A percentile compares a stretch with the other conserved stretches of the same genome.
Conservation (phyloP, 2,888 invertebrate species). For the Phengaris alcon region DNA sequence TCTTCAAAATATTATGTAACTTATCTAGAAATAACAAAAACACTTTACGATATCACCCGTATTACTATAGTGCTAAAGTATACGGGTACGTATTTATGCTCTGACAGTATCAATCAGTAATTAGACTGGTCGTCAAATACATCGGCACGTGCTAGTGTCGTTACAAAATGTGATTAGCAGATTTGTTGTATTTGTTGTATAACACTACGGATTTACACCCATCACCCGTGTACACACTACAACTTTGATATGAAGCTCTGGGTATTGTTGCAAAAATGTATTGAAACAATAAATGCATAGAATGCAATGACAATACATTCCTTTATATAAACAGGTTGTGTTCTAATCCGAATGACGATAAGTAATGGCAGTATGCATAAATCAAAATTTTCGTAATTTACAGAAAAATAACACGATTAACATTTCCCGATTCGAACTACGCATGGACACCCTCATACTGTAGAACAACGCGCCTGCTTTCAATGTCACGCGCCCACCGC, state of each 20-base stretch:
- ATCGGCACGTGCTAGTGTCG: background rate
- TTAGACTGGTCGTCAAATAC: background rate
- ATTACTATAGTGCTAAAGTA: background rate
- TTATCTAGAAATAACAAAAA: background rate
- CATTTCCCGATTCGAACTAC: no score
- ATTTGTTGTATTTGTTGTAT: background rate
- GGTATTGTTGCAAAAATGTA: background rate
- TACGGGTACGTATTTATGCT: background rate
- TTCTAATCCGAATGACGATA: no score
- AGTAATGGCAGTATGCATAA: no score
- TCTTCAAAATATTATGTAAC: background rate
- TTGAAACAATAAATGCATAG: no score
- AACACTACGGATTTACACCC: background rate
- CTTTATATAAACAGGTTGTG: no score
- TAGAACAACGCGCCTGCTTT: no score
- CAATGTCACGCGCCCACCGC: no score
- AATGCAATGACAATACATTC: no score
- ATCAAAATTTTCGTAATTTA: no score
- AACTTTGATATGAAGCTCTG: background rate
- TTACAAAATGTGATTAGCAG: background rate
- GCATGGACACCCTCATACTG: no score
- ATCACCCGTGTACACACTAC: background rate
- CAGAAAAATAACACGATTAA: no score
- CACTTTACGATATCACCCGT: background rate
- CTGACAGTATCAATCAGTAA: background rate